Conservation (phyloP, 53 echinoderm and acorn worm species). For the Henricia sp. region DNA sequence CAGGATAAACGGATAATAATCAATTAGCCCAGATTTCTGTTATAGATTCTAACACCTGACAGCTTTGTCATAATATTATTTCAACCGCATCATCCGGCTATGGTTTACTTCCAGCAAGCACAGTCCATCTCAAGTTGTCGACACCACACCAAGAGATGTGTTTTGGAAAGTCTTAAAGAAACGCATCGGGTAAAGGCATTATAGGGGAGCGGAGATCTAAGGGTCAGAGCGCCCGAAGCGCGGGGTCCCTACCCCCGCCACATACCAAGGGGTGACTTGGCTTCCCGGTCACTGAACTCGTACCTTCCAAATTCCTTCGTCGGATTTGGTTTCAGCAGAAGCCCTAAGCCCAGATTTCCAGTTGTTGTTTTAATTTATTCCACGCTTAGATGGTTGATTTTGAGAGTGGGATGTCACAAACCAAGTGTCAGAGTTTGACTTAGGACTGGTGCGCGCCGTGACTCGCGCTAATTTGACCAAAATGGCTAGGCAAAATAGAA, state of each 20-base stretch:
- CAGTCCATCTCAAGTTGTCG: conserved; percentile 40
- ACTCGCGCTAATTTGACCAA: conserved; percentile 33
- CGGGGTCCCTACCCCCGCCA: conserved; percentile 52
- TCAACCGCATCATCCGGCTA: not conserved
- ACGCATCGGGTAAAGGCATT: conserved; percentile 42
- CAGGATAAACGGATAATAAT: not conserved
- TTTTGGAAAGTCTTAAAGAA: conserved; percentile 9
- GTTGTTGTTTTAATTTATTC: conserved; percentile 45
- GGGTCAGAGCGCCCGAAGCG: conserved; percentile 42
- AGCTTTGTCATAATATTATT: no score
- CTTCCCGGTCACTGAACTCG: conserved; percentile 47
- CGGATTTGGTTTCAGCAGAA: conserved; percentile 40
- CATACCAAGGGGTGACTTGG: conserved; percentile 9
- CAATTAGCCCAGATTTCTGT: no score
- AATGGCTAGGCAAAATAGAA: conserved; percentile 39
- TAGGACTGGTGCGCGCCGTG: not conserved
- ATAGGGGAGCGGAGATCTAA: conserved; percentile 17
- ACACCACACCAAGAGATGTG: conserved; percentile 16
- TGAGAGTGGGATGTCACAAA: not conserved
- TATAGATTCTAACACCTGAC: no score
- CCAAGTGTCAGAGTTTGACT: not conserved
- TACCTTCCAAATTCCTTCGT: conserved; percentile 29
- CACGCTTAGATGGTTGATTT: conserved; percentile 15
- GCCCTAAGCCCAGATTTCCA: conserved; percentile 17
- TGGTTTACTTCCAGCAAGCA: not conserved